phyloP scores from a whole-genome alignment of 2,797 vertebrate species.

The Eidolon dupreanum region DNA sequence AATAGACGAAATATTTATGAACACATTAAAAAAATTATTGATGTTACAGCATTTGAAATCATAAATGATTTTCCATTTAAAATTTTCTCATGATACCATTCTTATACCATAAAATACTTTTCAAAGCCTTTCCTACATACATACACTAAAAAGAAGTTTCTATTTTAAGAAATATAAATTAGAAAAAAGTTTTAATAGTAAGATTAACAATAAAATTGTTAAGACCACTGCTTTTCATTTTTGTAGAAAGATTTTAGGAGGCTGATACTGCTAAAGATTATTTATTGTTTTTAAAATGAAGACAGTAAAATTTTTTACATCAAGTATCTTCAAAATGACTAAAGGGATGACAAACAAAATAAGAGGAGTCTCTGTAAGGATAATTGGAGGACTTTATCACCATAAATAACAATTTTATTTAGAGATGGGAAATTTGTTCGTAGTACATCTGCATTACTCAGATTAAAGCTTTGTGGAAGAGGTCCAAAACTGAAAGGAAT shows the following conservation, averaged over 20 bases:
- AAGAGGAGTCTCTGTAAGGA: background rate
- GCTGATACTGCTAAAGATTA: background rate
- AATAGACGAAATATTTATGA: constrained; percentile 37
- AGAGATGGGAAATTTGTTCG: background rate
- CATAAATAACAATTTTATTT: background rate
- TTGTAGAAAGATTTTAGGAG: background rate
- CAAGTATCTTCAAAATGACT: constrained; percentile 5
- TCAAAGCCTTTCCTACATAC: background rate
- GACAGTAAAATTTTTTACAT: background rate
- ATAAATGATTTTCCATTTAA: constrained; percentile 22
- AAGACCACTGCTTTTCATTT: background rate
- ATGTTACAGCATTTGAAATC: background rate
- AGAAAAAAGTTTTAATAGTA: background rate
- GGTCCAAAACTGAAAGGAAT: constrained; percentile 12
- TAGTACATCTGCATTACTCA: background rate
- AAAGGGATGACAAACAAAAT: background rate
- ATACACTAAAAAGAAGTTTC: background rate
- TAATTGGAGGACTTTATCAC: background rate
- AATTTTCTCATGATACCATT: background rate
- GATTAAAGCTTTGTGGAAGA: background rate
- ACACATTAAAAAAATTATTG: background rate
- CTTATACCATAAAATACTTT: constrained; percentile 11
- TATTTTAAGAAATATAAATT: constrained; percentile 49
- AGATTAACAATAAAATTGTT: constrained; percentile 8
- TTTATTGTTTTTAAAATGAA: constrained; percentile 24